Evolutionary conservation across 1,140 invertebrate species (phyloP).

Genomic region (Probaryconus sp.): DNA sequence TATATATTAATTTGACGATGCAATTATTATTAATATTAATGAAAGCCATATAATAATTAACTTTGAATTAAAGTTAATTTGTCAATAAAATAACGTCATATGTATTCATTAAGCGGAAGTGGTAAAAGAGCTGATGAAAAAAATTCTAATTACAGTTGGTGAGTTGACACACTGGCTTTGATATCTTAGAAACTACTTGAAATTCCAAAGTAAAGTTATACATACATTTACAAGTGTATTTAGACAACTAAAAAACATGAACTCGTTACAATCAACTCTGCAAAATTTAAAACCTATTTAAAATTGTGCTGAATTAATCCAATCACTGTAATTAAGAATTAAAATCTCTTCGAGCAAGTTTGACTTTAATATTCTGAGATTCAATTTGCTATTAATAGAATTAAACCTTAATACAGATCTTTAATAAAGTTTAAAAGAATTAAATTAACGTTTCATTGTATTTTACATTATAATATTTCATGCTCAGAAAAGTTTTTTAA

Average conservation of each 20-base stretch:
- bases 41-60: too few species aligned
- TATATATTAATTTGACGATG: too few species aligned
- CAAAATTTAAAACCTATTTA: conserved; percentile 25
- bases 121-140: too few species aligned
- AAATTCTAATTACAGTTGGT: conserved; percentile 13
- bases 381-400: conserved; percentile 21
- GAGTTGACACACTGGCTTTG: conserved; percentile 6
- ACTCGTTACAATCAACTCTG: conserved; percentile 34
- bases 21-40: too few species aligned
- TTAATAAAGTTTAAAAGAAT: not conserved
- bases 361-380: conserved; percentile 24
- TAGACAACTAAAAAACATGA: not conserved
- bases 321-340: conserved; percentile 40
- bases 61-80: too few species aligned
- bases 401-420: conserved; percentile 12
- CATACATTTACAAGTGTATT: conserved; percentile 49
- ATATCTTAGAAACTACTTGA: conserved; percentile 38
- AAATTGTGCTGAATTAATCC: conserved; percentile 26
- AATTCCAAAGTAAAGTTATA: conserved; percentile 34
- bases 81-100: too few species aligned
- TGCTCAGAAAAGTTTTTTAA: too few species aligned
- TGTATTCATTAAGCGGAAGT: too few species aligned
- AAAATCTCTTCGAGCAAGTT: conserved; percentile 23
- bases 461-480: too few species aligned
- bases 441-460: too few species aligned